phyloP scores from a whole-genome alignment of 2,888 invertebrate genomes.

The Leptinotarsa haldemani region DNA sequence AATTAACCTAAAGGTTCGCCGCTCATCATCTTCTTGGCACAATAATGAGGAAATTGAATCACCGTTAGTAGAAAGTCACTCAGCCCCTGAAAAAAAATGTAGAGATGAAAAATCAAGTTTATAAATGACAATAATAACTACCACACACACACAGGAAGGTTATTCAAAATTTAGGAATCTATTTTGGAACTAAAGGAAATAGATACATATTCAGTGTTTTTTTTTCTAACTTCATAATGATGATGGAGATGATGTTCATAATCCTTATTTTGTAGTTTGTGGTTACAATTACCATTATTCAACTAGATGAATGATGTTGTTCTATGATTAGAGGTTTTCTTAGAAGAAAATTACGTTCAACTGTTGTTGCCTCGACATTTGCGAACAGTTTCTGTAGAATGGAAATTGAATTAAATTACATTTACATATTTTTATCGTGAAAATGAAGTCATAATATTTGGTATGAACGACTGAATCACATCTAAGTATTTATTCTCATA shows the following conservation, averaged over 20 bases:
- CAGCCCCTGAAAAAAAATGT: constrained; percentile 70
- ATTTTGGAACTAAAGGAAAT: no score
- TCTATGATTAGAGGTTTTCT: neutral
- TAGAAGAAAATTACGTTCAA: no score
- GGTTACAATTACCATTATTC: no score
- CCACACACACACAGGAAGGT: neutral
- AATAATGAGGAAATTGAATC: constrained; percentile 78
- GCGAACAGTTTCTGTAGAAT: neutral
- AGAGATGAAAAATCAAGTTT: neutral
- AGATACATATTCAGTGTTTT: no score
- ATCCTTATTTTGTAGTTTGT: no score
- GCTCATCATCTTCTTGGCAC: constrained; percentile 76
- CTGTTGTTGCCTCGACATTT: neutral
- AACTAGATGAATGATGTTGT: neutral
- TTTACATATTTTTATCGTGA: no score
- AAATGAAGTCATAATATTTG: no score
- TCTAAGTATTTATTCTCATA: no score
- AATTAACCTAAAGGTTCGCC: constrained; percentile 45
- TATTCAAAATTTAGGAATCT: neutral
- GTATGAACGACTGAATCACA: no score
- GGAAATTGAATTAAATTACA: no score
- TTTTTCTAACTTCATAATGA: no score
- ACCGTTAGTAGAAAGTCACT: constrained; percentile 76
- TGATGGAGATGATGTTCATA: no score
- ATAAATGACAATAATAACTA: neutral